Conservation (phyloP, 2,888 invertebrate genomes). For the Belgica antarctica region DNA sequence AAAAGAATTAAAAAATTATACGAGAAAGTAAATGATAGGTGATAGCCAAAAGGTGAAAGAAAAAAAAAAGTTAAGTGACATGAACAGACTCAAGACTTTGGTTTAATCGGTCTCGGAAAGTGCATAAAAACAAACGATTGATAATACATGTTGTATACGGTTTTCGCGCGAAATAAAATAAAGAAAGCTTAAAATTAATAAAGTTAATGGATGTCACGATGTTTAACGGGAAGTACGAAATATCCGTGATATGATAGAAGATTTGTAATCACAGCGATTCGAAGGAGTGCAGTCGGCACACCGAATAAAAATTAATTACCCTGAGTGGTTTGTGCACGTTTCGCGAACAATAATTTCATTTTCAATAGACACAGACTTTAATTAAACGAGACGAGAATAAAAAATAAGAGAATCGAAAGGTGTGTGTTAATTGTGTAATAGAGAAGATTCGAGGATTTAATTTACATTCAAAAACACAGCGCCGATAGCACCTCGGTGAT, state of each 20-base stretch:
- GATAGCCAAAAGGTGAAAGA: conserved; percentile 31
- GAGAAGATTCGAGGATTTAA: conserved; percentile 24
- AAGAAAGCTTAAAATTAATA: background rate
- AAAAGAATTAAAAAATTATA: conserved; percentile 39
- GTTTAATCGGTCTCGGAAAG: background rate
- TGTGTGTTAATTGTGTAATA: conserved; percentile 38
- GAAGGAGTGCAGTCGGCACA: conserved; percentile 14
- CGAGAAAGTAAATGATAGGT: conserved; percentile 36
- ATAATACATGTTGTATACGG: conserved; percentile 32
- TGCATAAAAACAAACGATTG: background rate
- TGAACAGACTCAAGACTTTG: conserved; percentile 7
- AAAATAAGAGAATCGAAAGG: background rate
- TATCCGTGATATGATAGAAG: conserved; percentile 32
- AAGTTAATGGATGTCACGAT: conserved; percentile 9
- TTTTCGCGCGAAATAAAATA: background rate
- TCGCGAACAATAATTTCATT: conserved; percentile 13
- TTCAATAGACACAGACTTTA: conserved; percentile 15
- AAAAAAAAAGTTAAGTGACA: conserved; percentile 14
- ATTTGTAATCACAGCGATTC: background rate
- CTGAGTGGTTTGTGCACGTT: background rate
- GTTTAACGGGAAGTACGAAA: conserved; percentile 31
- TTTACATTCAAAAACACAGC: conserved; percentile 20
- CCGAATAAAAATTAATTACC: conserved; percentile 17
- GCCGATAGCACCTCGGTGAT: conserved; percentile 8
- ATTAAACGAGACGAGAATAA: conserved; percentile 3